These are phyloP conservation scores for Colius striatus DNA, from an alignment of 2,113 vertebrate species.

Conservation along the genomic window DNA sequence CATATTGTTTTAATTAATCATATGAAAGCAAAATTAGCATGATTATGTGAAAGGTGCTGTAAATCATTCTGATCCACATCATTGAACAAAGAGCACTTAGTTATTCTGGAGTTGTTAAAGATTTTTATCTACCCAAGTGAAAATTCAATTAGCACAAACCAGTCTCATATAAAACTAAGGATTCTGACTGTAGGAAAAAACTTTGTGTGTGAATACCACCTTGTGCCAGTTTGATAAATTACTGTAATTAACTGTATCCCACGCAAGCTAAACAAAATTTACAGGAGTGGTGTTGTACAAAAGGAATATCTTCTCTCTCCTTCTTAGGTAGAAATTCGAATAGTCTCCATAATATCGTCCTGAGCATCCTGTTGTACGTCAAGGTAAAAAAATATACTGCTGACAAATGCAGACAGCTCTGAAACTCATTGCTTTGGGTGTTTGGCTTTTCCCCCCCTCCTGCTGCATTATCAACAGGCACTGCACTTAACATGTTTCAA, in stretches of 20 bases:
- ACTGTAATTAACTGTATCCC: conserved; percentile 84
- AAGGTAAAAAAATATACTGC: background rate
- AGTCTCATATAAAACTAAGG: conserved; percentile 74
- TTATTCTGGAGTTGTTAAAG: conserved; percentile 80
- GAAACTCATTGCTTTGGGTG: background rate
- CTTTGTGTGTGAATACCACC: conserved; percentile 76
- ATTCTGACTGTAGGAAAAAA: conserved; percentile 77
- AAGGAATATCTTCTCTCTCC: conserved; percentile 51
- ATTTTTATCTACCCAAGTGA: conserved; percentile 86
- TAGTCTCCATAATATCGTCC: conserved; percentile 26
- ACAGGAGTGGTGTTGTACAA: conserved; percentile 72
- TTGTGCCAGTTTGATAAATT: conserved; percentile 86
- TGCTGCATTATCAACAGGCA: conserved; percentile 2
- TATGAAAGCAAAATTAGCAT: conserved; percentile 82
- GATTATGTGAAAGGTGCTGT: conserved; percentile 82
- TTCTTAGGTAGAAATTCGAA: conserved; percentile 58
- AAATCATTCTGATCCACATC: conserved; percentile 81
- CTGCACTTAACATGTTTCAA: conserved; percentile 56
- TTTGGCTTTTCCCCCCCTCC: background rate
- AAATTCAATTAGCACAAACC: conserved; percentile 82
- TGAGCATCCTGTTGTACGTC: background rate
- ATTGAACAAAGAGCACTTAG: conserved; percentile 80
- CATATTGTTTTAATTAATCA: conserved; percentile 87
- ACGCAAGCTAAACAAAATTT: conserved; percentile 81
- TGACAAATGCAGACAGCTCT: background rate